Evolutionary conservation across 2,113 vertebrate genomes (phyloP).

Genomic region (Spilogale gracilis): DNA sequence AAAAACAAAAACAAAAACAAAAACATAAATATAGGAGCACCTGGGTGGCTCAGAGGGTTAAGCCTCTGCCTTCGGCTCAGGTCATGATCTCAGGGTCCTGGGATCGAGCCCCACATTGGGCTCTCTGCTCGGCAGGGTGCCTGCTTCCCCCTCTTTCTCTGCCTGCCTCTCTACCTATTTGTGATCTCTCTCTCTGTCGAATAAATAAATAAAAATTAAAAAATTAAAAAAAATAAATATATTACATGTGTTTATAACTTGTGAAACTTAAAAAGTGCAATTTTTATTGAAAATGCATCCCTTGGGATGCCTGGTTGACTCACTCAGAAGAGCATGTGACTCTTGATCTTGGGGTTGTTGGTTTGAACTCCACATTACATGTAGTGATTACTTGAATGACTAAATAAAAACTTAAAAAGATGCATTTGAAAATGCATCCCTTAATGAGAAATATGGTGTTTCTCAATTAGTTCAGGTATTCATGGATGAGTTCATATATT

Average conservation of each 20-base stretch:
- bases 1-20: no score
- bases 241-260: conserved; percentile 37
- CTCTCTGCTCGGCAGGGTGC: no score
- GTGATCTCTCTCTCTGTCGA: no score
- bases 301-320: background rate
- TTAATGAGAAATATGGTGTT: conserved; percentile 38
- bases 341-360: background rate
- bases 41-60: no score
- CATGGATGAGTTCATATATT: background rate
- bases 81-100: no score
- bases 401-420: background rate
- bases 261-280: background rate
- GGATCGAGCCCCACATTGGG: no score
- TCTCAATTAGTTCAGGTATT: background rate
- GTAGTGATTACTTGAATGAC: background rate
- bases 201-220: no score
- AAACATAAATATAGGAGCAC: no score
- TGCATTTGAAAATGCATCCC: background rate
- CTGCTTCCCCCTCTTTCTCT: no score
- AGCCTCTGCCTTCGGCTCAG: no score
- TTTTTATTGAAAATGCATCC: conserved; percentile 44
- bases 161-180: no score
- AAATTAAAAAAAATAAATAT: background rate
- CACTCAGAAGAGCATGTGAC: background rate
- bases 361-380: background rate